Conservation (phyloP, 2,113 vertebrate species). For the Podilymbus podiceps region DNA sequence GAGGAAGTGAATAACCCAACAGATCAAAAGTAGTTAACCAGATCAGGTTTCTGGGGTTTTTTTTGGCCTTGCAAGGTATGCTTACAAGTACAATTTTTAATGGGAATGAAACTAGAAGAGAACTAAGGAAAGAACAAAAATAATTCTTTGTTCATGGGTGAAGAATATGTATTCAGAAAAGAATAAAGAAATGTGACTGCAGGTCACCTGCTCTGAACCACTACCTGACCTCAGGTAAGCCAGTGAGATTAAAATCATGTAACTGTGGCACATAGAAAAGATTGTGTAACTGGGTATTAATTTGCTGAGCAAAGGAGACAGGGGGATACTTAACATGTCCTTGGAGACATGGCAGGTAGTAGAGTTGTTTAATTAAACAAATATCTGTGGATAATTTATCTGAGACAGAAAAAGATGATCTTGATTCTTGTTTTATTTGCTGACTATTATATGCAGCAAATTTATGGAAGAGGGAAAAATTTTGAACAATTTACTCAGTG, state of each 20-base stretch:
- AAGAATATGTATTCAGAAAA: background rate
- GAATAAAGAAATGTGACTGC: background rate
- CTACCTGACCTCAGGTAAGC: background rate
- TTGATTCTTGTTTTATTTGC: background rate
- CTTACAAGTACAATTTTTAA: background rate
- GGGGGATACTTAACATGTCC: background rate
- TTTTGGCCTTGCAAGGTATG: background rate
- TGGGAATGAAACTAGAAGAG: background rate
- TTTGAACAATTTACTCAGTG: background rate
- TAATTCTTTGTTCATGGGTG: background rate
- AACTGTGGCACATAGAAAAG: background rate
- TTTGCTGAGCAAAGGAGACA: background rate
- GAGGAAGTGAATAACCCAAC: background rate
- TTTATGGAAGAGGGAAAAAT: background rate
- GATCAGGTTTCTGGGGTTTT: rapidly evolving
- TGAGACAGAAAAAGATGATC: background rate
- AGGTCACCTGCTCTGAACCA: background rate
- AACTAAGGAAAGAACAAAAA: background rate
- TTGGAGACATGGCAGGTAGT: background rate
- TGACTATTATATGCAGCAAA: background rate
- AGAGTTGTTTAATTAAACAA: background rate
- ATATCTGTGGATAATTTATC: conserved; percentile 16
- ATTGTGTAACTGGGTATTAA: background rate
- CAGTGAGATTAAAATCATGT: background rate
- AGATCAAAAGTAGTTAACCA: background rate